Percentiles rank a stretch among this genome's conserved stretches.
phyloP scores from a whole-genome alignment of 2,113 vertebrate species.

The Gymnarchus niloticus region DNA sequence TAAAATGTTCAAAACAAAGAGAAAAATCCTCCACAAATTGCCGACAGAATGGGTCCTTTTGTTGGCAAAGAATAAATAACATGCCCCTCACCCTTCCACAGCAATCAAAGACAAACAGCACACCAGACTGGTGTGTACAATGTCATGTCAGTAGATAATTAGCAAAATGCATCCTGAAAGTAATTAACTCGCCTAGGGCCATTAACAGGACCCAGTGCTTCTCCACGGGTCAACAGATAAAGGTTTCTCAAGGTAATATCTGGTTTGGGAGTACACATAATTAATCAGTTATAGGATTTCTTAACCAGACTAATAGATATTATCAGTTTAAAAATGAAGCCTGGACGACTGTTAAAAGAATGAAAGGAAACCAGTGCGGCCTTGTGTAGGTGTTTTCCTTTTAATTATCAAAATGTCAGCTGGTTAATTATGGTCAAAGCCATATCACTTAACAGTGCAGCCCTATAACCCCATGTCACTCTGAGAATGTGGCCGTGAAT shows the following conservation, averaged over 20 bases:
- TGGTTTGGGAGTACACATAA: constrained; percentile 40
- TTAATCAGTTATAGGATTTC: constrained; percentile 30
- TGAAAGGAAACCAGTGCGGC: not conserved
- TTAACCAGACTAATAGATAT: constrained; percentile 33
- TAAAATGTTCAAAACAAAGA: not conserved
- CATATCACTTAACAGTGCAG: not conserved
- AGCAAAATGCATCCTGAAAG: constrained; percentile 35
- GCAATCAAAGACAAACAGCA: constrained; percentile 33
- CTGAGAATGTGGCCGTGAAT: not conserved
- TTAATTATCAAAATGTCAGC: constrained; percentile 16
- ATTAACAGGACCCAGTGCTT: constrained; percentile 19
- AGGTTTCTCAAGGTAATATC: constrained; percentile 45
- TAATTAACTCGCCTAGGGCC: constrained; percentile 36
- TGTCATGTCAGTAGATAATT: constrained; percentile 32
- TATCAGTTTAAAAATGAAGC: constrained; percentile 40
- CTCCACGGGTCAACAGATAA: constrained; percentile 33
- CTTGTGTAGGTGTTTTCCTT: not conserved
- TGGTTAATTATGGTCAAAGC: not conserved
- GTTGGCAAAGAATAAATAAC: not conserved
- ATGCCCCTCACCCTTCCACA: constrained; percentile 4
- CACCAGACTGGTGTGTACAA: constrained; percentile 35
- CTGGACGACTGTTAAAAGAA: not conserved
- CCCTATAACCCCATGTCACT: not conserved
- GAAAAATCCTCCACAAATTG: not conserved
- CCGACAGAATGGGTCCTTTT: not conserved